Conservation (phyloP, 2,888 invertebrate genomes). For the Idaea straminata region DNA sequence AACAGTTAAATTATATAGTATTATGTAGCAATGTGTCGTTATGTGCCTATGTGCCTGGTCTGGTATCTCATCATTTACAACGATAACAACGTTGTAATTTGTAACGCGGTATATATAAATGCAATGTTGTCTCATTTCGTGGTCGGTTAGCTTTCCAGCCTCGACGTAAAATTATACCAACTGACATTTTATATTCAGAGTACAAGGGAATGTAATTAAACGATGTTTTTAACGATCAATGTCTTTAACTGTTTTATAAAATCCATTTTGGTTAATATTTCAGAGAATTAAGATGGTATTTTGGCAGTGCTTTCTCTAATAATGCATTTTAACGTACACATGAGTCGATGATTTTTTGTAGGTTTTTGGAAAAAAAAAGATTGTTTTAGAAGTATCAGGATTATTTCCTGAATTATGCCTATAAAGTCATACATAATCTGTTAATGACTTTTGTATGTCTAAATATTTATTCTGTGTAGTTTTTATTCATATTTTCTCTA, state of each 20-base stretch:
- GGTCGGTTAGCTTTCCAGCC: neutral
- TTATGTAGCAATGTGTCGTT: too few relatives aligned
- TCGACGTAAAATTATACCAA: neutral
- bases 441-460: neutral
- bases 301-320: too few relatives aligned
- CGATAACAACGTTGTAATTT: neutral
- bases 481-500: neutral
- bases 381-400: too few relatives aligned
- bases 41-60: neutral
- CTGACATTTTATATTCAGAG: neutral
- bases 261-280: neutral
- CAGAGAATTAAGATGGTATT: too few relatives aligned
- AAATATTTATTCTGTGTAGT: neutral
- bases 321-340: too few relatives aligned
- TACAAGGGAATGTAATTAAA: neutral
- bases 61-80: too few relatives aligned
- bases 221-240: neutral
- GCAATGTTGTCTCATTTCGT: constrained; percentile 1
- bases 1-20: too few relatives aligned
- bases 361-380: too few relatives aligned
- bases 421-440: too few relatives aligned
- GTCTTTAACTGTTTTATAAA: neutral
- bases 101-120: neutral
- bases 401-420: too few relatives aligned
- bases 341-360: too few relatives aligned